phyloP scores from a whole-genome alignment of 1,140 invertebrate genomes.

The Radopholus similis region DNA sequence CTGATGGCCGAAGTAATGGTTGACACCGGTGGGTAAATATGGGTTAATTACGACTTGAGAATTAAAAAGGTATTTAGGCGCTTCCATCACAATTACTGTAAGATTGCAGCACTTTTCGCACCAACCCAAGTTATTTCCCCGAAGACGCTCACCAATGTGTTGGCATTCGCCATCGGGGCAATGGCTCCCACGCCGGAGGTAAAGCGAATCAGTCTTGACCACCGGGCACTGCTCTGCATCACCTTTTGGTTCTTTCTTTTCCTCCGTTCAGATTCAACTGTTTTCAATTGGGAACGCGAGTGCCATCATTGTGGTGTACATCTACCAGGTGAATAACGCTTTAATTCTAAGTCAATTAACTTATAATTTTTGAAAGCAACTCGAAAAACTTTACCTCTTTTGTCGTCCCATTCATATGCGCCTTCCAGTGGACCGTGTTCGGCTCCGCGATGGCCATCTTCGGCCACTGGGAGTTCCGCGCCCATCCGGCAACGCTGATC shows the following conservation, averaged over 20 bases:
- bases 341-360: slow-evolving; percentile 3
- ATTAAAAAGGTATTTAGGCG: slow-evolving; percentile 20
- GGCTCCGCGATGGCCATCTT: slow-evolving; percentile 52
- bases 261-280: slow-evolving; percentile 45
- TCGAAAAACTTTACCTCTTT: slow-evolving; percentile 8
- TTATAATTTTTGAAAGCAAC: slow-evolving; percentile 10
- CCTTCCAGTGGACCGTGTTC: slow-evolving; percentile 56
- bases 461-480: slow-evolving; percentile 41
- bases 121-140: too few species aligned
- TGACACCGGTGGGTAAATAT: slow-evolving; percentile 58
- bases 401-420: too few species aligned
- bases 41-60: neutral
- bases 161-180: slow-evolving; percentile 57
- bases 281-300: slow-evolving; percentile 59
- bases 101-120: neutral
- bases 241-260: too few species aligned
- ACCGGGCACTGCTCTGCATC: too few species aligned
- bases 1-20: slow-evolving; percentile 49
- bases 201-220: too few species aligned
- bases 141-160: slow-evolving; percentile 54
- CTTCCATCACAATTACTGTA: slow-evolving; percentile 57
- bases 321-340: slow-evolving; percentile 46
- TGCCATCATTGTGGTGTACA: slow-evolving; percentile 54
- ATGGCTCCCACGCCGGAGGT: slow-evolving; percentile 54
- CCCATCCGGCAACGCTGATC: neutral